Conservation (phyloP, 2,113 vertebrate genomes). For the Hydrolagus affinis region DNA sequence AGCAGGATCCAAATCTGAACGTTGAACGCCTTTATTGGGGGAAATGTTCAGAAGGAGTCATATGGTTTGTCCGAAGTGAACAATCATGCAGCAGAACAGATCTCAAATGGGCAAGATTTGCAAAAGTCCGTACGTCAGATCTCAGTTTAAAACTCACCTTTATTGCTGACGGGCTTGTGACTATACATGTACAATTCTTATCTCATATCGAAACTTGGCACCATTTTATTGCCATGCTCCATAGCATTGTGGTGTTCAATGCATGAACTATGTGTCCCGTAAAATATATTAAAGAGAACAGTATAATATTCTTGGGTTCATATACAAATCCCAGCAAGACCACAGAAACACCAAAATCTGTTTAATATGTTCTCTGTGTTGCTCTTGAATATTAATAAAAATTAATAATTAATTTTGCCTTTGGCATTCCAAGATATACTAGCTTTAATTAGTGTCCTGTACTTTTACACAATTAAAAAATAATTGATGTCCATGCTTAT, state of each 20-base stretch:
- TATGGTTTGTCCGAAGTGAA: background rate
- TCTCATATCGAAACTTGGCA: background rate
- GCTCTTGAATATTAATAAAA: constrained; percentile 99
- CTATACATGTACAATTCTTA: background rate
- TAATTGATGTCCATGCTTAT: constrained; percentile 95
- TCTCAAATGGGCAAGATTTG: background rate
- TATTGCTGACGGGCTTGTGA: background rate
- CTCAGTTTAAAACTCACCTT: background rate
- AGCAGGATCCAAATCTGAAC: background rate
- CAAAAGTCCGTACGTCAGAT: background rate
- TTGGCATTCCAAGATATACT: constrained; percentile 98
- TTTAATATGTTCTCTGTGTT: constrained; percentile 98
- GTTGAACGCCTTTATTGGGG: background rate
- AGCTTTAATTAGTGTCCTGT: constrained; percentile 99
- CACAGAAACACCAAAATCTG: constrained; percentile 87
- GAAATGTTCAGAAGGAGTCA: background rate
- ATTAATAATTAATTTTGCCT: constrained; percentile 99
- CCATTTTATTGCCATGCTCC: background rate
- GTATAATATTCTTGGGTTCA: constrained; percentile 45
- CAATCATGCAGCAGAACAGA: too few relatives aligned
- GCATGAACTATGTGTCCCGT: background rate
- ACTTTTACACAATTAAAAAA: constrained; percentile 99
- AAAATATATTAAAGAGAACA: constrained; percentile 14
- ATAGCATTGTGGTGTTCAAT: background rate
- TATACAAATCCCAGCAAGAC: constrained; percentile 73